Percentiles rank a stretch among this genome's conserved stretches.
phyloP scores from a whole-genome alignment of 2,888 invertebrate genomes.

The Ophion slaviceki region DNA sequence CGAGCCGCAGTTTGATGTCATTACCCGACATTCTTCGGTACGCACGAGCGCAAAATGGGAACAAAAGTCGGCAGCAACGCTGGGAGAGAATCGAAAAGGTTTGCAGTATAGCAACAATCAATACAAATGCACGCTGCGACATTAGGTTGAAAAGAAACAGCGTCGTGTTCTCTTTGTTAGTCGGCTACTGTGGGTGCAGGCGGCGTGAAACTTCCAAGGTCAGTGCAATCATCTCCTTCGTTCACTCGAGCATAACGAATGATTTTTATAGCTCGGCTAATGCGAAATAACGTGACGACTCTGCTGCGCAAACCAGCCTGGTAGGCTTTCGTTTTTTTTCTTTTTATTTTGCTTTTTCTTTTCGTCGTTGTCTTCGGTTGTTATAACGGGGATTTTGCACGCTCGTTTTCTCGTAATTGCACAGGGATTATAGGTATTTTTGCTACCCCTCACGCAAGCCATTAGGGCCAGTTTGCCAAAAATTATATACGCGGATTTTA shows the following conservation, averaged over 20 bases:
- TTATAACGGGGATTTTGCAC: slow-evolving; percentile 48
- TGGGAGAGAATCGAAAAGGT: background rate
- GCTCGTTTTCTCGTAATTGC: slow-evolving; percentile 58
- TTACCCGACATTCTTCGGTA: background rate
- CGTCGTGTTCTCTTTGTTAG: slow-evolving; percentile 60
- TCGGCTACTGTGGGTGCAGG: slow-evolving; percentile 70
- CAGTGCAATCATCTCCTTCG: slow-evolving; percentile 76
- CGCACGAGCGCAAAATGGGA: background rate
- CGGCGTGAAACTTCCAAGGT: slow-evolving; percentile 75
- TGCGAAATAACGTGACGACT: slow-evolving; percentile 60
- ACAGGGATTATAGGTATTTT: slow-evolving; percentile 36
- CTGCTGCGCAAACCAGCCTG: background rate
- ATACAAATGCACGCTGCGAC: background rate
- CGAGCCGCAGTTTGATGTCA: background rate
- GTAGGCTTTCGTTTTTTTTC: slow-evolving; percentile 1
- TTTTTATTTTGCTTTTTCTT: background rate
- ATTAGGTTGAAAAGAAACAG: slow-evolving; percentile 47
- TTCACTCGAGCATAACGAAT: slow-evolving; percentile 73
- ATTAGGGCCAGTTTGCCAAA: slow-evolving; percentile 40
- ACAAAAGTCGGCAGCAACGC: background rate
- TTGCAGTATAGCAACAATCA: background rate
- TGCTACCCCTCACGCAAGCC: slow-evolving; percentile 12
- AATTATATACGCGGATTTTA: slow-evolving; percentile 14
- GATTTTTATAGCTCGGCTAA: slow-evolving; percentile 63
- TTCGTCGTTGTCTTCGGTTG: slow-evolving; percentile 33